Base-by-base conservation (phyloP, 2,113 vertebrate species). In the Saccopteryx bilineata region DNA sequence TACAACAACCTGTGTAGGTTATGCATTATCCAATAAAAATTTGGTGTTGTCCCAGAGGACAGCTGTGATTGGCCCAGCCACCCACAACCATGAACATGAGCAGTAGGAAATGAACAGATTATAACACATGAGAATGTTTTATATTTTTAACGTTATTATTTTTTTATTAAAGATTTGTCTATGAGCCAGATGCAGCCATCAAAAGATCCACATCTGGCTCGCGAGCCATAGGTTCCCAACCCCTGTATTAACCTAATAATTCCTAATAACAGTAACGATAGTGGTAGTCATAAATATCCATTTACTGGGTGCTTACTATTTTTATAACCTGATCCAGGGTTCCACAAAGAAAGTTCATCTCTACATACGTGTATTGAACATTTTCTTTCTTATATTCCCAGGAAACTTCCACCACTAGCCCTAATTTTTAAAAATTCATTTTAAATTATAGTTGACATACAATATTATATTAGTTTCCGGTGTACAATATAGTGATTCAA, bases 241-340 rank as follows among this genome's bases (percentile, higher is more conserved):
- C 39, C 39, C 39, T 39, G 39, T 39, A 39, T 33, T 14, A 60
- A 50, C 19, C 26, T 33, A 52, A 71, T 12, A 79, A 83, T 72
- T 90, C 91, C 65, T 58, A 48, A 71, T 66, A 84, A 54, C 46
- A 88, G 6, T 6, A 60, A 61, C 17, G 78, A 48, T 50, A 48
- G 17, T 56, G 13, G 3, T 28, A 88, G 18, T 86, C 66, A 78
- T 21, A 86, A 24, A 75, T 46, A 52, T 39, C 3, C 19, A 52
- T 58, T 85, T 85, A 96, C 6, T 86, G 28, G 72, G 26, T 60
- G 52, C 28, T 82, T 95, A 74, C 46, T 88, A n/a, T 63, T 87
- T 74, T 54, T 33, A 75, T 87, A 48, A 52, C 71, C 12, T 79
- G 39, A 72, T 63, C 54, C 23, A 68, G 19, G 33, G 19, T 52